Evolutionary conservation across 35 echinoderm and acorn worm species (phyloP).

Genomic region (Amphiura filiformis): DNA sequence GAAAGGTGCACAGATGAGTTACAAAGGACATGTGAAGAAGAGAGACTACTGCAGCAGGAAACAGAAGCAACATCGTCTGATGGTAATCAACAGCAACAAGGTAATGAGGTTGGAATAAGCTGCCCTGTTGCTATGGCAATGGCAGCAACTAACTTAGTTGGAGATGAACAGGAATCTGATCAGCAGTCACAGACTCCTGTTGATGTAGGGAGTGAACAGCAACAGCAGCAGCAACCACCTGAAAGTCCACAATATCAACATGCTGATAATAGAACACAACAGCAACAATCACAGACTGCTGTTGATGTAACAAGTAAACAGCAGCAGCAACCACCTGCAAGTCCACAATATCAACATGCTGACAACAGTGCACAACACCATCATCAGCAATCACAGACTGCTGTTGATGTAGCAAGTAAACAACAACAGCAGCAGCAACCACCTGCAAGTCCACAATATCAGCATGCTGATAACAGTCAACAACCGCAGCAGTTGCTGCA

Average conservation of each 20-base stretch:
- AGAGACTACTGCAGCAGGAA: neutral
- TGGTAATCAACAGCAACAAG: neutral
- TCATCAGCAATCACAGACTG: neutral
- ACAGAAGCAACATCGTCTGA: neutral
- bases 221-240: neutral
- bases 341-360: neutral
- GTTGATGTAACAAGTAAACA: neutral
- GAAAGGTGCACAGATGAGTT: too few relatives aligned
- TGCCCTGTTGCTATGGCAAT: constrained; percentile 1
- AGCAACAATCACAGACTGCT: neutral
- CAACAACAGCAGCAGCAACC: neutral
- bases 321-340: too few relatives aligned
- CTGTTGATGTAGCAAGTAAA: neutral
- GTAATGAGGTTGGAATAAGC: neutral
- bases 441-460: neutral
- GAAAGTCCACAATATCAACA: too few relatives aligned
- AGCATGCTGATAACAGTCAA: neutral
- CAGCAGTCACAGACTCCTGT: too few relatives aligned
- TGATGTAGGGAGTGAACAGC: neutral
- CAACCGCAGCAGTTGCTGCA: neutral
- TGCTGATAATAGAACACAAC: neutral
- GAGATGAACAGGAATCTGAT: neutral
- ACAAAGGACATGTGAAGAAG: too few relatives aligned
- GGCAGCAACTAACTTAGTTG: neutral
- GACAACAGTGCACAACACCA: neutral